These are phyloP conservation scores for Scelioninae gen. 2 DNA, from an alignment of 2,888 invertebrate species.

Conservation along the genomic window DNA sequence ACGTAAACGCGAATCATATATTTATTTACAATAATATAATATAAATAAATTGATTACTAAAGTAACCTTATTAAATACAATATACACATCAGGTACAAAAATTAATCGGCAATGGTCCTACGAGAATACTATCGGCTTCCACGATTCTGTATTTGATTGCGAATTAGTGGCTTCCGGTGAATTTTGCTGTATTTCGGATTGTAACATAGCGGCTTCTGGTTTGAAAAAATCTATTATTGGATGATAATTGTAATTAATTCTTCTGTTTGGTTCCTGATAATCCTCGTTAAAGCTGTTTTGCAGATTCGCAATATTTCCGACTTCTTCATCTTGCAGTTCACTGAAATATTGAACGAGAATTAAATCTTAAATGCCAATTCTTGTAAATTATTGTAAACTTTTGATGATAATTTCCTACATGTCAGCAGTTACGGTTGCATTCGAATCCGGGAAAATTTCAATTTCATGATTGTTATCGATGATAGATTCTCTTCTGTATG, in stretches of 20 bases:
- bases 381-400: too few species aligned
- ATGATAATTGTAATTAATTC: constrained; percentile 88
- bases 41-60: constrained; percentile 52
- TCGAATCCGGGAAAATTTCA: constrained; percentile 61
- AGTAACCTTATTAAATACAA: constrained; percentile 44
- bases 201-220: constrained; percentile 73
- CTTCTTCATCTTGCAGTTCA: constrained; percentile 50
- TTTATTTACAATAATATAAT: constrained; percentile 43
- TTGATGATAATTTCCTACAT: too few species aligned
- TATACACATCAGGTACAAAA: constrained; percentile 58
- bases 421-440: constrained; percentile 61
- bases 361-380: too few species aligned
- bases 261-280: constrained; percentile 75
- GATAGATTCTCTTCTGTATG: constrained; percentile 71
- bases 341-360: too few species aligned
- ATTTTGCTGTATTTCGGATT: constrained; percentile 63
- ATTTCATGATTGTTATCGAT: constrained; percentile 54
- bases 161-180: constrained; percentile 50
- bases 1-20: background rate
- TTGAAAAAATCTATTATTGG: constrained; percentile 89
- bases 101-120: constrained; percentile 56
- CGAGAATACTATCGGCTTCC: constrained; percentile 72
- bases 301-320: constrained; percentile 37
- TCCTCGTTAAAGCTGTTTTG: constrained; percentile 70
- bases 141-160: constrained; percentile 66